Percentiles rank a stretch among this genome's conserved stretches.
These are phyloP conservation scores for Drosophila watanabei DNA, from an alignment of 1,140 invertebrate genomes.

Conservation along the genomic window DNA sequence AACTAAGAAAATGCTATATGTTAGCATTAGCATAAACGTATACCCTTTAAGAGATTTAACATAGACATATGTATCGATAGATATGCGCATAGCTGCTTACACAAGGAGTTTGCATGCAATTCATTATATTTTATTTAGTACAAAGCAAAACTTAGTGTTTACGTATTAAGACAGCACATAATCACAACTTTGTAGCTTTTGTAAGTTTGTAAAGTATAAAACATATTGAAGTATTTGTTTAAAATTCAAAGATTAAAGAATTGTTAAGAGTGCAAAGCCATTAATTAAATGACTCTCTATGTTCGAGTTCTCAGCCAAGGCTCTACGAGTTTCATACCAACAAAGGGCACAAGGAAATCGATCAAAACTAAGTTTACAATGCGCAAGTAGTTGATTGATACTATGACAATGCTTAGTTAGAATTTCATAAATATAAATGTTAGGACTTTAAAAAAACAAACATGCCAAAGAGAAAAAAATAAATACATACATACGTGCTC, in stretches of 20 bases:
- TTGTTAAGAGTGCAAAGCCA: too few species aligned
- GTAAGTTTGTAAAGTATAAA: too few species aligned
- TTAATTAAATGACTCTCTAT: not conserved
- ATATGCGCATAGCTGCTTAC: too few species aligned
- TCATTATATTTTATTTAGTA: too few species aligned
- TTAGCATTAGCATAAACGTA: too few species aligned
- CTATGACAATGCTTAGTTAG: not conserved
- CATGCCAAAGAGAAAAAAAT: conserved; percentile 7
- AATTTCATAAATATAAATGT: not conserved
- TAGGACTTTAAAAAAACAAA: conserved; percentile 2
- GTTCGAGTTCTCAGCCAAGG: not conserved
- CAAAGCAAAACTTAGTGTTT: too few species aligned
- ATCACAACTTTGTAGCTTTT: too few species aligned
- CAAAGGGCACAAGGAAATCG: not conserved
- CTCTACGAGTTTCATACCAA: not conserved
- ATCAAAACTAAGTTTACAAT: not conserved
- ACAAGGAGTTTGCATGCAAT: too few species aligned
- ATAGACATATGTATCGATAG: not conserved
- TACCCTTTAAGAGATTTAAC: not conserved
- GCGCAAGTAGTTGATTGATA: not conserved
- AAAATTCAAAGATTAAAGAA: not conserved
- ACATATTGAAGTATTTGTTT: not conserved
- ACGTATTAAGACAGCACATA: too few species aligned
- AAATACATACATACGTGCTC: conserved; percentile 21
- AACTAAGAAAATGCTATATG: too few species aligned